Percentiles rank a stretch among this genome's conserved stretches.
Evolutionary conservation across 2,113 vertebrate genomes (phyloP).

Genomic region (Silurus glanis): DNA sequence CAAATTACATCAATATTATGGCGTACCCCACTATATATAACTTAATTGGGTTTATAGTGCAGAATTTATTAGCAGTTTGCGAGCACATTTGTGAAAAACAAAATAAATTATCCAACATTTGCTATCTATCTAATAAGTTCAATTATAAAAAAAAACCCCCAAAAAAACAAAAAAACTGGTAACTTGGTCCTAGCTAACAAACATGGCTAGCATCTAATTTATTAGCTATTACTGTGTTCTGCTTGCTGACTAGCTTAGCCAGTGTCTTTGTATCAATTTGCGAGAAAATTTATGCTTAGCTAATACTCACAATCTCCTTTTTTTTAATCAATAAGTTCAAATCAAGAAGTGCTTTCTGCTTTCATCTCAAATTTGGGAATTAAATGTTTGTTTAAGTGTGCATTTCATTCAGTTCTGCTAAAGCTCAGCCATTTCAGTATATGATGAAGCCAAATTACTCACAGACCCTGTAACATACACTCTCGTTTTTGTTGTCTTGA

Average conservation of each 20-base stretch:
- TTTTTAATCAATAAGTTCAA: neutral
- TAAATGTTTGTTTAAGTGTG: neutral
- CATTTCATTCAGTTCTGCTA: neutral
- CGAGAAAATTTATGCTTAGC: neutral
- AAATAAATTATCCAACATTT: neutral
- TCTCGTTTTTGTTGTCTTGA: neutral
- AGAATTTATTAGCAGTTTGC: neutral
- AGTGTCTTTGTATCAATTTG: neutral
- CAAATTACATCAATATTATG: neutral
- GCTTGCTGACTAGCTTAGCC: neutral
- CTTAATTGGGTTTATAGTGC: neutral
- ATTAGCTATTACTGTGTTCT: neutral
- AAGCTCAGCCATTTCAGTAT: neutral
- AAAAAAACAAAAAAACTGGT: neutral
- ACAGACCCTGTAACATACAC: neutral
- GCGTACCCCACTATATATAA: too few relatives aligned
- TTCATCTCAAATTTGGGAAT: neutral
- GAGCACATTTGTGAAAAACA: constrained; percentile 14
- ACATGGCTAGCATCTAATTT: neutral
- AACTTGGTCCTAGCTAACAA: neutral
- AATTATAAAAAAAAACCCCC: neutral
- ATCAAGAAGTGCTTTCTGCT: neutral
- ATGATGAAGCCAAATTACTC: neutral
- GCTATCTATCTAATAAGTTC: neutral
- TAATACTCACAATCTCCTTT: neutral